Evolutionary conservation across 1,140 invertebrate species (phyloP).

Genomic region (Microplitis demolitor): DNA sequence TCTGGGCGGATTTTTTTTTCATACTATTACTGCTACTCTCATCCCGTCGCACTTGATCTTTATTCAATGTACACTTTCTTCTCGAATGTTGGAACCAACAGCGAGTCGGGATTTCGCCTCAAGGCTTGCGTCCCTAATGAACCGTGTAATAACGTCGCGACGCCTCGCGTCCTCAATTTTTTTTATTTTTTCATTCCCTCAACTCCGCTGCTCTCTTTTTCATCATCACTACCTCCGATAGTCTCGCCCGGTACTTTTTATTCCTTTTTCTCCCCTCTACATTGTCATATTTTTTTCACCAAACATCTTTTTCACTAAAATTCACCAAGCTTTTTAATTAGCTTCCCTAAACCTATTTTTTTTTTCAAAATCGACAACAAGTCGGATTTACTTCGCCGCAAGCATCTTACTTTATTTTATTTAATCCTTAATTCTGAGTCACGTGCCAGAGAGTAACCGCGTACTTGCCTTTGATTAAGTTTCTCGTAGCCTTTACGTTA

Average conservation of each 20-base stretch:
- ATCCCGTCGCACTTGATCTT: background rate
- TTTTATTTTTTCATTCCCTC: slow-evolving; percentile 4
- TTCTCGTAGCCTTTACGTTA: background rate
- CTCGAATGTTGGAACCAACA: slow-evolving; percentile 14
- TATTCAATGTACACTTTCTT: slow-evolving; percentile 27
- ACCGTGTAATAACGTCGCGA: slow-evolving; percentile 43
- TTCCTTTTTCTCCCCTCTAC: background rate
- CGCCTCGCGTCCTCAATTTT: slow-evolving; percentile 19
- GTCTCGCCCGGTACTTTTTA: background rate
- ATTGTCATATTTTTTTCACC: background rate
- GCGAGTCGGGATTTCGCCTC: slow-evolving; percentile 25
- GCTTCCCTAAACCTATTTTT: background rate
- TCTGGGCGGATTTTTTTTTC: slow-evolving; percentile 7
- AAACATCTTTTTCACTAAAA: background rate
- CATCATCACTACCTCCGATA: background rate
- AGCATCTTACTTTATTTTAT: too few relatives aligned
- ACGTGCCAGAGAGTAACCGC: too few relatives aligned
- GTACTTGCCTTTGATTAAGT: background rate
- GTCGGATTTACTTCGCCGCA: too few relatives aligned
- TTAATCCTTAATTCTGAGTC: too few relatives aligned
- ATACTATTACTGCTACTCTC: background rate
- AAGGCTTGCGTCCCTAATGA: slow-evolving; percentile 34
- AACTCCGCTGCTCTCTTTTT: background rate
- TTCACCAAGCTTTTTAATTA: slow-evolving; percentile 1
- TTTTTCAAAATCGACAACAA: background rate